Base-by-base conservation (phyloP, 64 coral and sea anemone species). In the Anthopleura sola region DNA sequence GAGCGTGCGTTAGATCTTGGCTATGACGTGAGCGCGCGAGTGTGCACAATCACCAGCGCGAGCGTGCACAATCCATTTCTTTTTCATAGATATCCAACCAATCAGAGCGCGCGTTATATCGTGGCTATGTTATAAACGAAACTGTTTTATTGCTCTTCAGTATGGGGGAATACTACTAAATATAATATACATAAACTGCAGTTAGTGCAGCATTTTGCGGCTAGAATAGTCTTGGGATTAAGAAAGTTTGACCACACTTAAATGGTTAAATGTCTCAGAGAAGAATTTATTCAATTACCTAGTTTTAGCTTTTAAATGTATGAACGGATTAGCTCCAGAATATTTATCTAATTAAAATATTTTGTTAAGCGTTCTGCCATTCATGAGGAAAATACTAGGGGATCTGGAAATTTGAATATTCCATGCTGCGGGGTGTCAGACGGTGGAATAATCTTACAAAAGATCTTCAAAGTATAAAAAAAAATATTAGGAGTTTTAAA, bases 131-230 rank as follows among this genome's bases (percentile, higher is more conserved):
- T n/a, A n/a, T n/a, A n/a, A n/a, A 58, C 37, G 69, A 80, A 88
- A 88, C 15, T 88, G 37, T 66, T 88, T 69, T 88, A 88, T 16
- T 88, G 78, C 66, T 82, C 77, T 2, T 80, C 86, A 37, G 77
- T 81, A 18, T 81, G 86, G 54, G 55, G 32, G 24, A 64, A 78
- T 71, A 87, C 85, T 3, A 40, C 68, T 5, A 75, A 78, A 37
- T 77, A 23, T 50, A 87, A 87, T 39, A 87, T 76, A 77, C 33
- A 75, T 17, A 87, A 76, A 24, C 23, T 78, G 34, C 68, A 87
- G 37, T 66, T 75, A 28, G 49, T 78, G 21, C 85, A 87, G 29
- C 78, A 87, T 28, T 87, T 77, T 78, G 68, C 68, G 20, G 66
- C 23, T 7, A 87, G 71, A 12, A 87, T 78, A 44, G 19, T 78